Evolutionary conservation across 1,140 invertebrate genomes (phyloP).

Genomic region (Saccostrea echinata): DNA sequence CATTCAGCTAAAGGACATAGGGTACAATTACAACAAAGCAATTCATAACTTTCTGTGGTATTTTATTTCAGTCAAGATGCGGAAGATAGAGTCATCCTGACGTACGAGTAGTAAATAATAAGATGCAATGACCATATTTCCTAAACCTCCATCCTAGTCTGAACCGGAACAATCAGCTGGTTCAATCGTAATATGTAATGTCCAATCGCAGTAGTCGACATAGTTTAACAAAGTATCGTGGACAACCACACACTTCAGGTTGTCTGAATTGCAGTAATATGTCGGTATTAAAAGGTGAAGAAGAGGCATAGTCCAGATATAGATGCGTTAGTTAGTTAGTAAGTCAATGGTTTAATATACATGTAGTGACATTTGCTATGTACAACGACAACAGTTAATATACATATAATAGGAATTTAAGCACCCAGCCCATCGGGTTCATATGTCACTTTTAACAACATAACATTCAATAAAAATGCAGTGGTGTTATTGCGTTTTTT

Average conservation of each 20-base stretch:
- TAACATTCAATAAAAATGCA: too few relatives aligned
- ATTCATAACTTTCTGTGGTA: not conserved
- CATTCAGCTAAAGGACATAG: not conserved
- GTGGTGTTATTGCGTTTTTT: too few relatives aligned
- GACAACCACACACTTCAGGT: not conserved
- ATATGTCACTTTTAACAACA: too few relatives aligned
- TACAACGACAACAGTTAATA: too few relatives aligned
- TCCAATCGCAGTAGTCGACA: not conserved
- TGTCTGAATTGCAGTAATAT: too few relatives aligned
- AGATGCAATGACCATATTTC: constrained; percentile 2
- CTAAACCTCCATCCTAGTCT: not conserved
- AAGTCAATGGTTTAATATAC: too few relatives aligned
- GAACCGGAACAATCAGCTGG: not conserved
- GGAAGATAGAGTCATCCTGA: not conserved
- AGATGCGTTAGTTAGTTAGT: too few relatives aligned
- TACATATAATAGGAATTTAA: too few relatives aligned
- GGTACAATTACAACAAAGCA: not conserved
- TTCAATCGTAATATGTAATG: not conserved
- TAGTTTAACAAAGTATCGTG: not conserved
- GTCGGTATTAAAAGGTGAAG: too few relatives aligned
- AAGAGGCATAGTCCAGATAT: too few relatives aligned
- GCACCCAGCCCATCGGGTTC: too few relatives aligned
- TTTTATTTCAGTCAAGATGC: not conserved
- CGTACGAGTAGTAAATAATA: not conserved
- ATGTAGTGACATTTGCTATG: too few relatives aligned